Evolutionary conservation across 1,140 invertebrate species (phyloP), one percentile per base, ranked within the genome.

Genomic region (Drosophila nikananu): DNA sequence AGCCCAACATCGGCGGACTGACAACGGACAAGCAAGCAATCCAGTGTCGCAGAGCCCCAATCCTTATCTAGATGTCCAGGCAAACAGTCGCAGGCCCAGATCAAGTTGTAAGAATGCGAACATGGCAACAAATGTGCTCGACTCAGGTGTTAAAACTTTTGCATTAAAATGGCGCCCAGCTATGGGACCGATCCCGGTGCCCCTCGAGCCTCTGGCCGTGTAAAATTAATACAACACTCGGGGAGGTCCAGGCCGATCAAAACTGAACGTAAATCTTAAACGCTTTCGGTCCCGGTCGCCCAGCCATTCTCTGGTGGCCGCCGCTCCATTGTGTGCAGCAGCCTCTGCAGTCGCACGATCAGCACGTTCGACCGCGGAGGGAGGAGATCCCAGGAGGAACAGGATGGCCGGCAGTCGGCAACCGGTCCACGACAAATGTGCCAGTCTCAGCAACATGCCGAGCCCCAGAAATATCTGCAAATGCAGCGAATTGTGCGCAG

Each of bases 231-330:
- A 78, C 84, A 75, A 72, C 90, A 86, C 82, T 74, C 76, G 71
- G 84, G 89, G 89, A 91, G 89, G 89, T 91, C 90, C 90, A 61
- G 44, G 52, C 73, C 84, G 90, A 92, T 91, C 89, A 91, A 91
- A 90, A 90, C 77, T 66, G 84, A 91, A 90, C 90, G 90, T 91
- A 91, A 91, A 91, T 92, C 89, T 91, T 83, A 76, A 81, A 78
- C 83, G 86, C 75, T 87, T 73, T 77, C 49, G 61, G 65, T 48
- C 49, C 25, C 15, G 8, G 48, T 49, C 42, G 27, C 32, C 54
- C 51, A 44, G 51, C 41, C 46, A 52, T 44, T 35, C 74, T 66
- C 44, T 37, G 52, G 61, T 46, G 23, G 32, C 52, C 21, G 19
- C 52, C 21, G 19, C 58, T 59, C 58, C 75, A 79, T 79, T 77